Percentiles rank a stretch among this genome's conserved stretches.
These are phyloP conservation scores for Diadema setosum DNA, from an alignment of 35 echinoderm and acorn worm species.

Conservation along the genomic window DNA sequence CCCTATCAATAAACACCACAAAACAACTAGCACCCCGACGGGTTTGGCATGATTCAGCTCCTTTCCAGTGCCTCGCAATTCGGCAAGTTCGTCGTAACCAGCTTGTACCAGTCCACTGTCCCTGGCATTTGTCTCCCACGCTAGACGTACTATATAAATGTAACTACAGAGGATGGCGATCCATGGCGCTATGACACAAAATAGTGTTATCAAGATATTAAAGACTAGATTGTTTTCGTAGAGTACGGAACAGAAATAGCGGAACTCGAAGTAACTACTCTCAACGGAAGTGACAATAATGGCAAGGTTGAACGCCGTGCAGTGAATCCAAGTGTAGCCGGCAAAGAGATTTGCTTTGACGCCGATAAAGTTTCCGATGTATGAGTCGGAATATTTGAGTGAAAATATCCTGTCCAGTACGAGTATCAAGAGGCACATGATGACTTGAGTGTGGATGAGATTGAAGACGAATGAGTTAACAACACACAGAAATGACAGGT, in stretches of 20 bases:
- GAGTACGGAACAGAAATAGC: not conserved
- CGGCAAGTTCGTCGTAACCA: not conserved
- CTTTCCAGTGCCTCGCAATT: not conserved
- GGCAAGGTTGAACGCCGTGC: not conserved
- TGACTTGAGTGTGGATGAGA: not conserved
- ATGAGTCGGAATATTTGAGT: not conserved
- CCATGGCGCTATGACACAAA: not conserved
- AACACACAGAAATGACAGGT: not conserved
- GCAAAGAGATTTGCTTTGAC: not conserved
- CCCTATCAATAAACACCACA: slow-evolving; percentile 8
- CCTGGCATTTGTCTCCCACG: not conserved
- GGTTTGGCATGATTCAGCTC: not conserved
- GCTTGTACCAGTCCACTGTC: not conserved
- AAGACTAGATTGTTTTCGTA: not conserved
- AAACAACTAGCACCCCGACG: not conserved
- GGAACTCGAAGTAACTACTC: not conserved
- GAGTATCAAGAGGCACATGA: not conserved
- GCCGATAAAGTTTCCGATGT: not conserved
- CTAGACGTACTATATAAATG: not conserved
- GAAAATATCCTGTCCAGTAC: not conserved
- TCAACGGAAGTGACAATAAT: not conserved
- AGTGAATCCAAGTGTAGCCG: not conserved
- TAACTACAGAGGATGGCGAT: not conserved
- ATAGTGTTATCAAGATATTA: not conserved
- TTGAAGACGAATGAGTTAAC: not conserved